Conservation (phyloP, 2,888 invertebrate species). For the Sthenelais limicola region DNA sequence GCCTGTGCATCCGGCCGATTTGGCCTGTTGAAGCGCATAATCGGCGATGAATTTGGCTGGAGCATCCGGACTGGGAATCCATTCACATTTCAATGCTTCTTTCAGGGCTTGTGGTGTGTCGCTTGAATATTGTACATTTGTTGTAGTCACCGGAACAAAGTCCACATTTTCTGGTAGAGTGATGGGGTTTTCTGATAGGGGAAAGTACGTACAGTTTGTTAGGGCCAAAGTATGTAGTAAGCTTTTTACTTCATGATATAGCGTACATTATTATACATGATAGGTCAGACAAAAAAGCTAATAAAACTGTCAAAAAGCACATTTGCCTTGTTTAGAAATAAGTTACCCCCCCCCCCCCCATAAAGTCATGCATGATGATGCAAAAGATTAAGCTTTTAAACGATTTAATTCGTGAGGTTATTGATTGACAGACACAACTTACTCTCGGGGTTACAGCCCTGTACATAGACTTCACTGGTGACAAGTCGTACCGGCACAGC, state of each 20-base stretch:
- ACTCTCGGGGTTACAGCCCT: conserved; percentile 45
- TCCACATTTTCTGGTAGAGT: conserved; percentile 45
- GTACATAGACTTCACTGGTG: conserved; percentile 58
- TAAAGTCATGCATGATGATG: too few relatives aligned
- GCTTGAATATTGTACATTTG: conserved; percentile 59
- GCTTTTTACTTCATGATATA: too few relatives aligned
- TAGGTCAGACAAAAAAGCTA: too few relatives aligned
- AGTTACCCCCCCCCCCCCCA: too few relatives aligned
- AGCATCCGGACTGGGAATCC: conserved; percentile 47
- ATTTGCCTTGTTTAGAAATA: too few relatives aligned
- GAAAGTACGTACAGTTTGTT: too few relatives aligned
- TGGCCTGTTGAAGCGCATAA: neutral
- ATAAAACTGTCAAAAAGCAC: too few relatives aligned
- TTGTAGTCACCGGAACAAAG: conserved; percentile 51
- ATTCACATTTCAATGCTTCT: conserved; percentile 65
- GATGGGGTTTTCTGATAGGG: conserved; percentile 52
- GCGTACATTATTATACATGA: too few relatives aligned
- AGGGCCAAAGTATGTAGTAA: too few relatives aligned
- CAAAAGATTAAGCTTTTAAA: too few relatives aligned
- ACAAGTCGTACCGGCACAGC: conserved; percentile 59
- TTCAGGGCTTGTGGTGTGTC: conserved; percentile 55
- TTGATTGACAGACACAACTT: too few relatives aligned
- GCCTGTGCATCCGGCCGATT: conserved; percentile 49
- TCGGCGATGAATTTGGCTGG: conserved; percentile 8
- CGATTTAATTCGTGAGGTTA: too few relatives aligned